Evolutionary conservation across 1,140 invertebrate genomes (phyloP).

Genomic region (Laodelphax striatellus): DNA sequence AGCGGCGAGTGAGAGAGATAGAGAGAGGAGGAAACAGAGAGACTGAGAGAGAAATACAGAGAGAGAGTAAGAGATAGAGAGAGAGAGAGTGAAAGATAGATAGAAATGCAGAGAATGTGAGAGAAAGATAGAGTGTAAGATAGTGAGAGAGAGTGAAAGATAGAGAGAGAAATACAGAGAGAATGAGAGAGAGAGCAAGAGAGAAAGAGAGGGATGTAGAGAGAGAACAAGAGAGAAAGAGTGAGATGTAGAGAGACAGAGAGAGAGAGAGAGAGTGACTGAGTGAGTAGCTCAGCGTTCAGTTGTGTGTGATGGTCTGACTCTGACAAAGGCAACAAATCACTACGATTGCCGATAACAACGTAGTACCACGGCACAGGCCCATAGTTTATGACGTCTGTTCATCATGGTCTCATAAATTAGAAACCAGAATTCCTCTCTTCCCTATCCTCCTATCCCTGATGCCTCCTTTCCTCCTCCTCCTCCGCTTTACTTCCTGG

Average conservation of each 20-base stretch:
- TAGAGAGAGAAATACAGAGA: background rate
- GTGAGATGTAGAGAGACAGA: background rate
- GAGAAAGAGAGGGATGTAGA: background rate
- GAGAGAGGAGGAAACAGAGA: no score
- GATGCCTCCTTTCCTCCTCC: slow-evolving; percentile 27
- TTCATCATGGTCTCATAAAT: slow-evolving; percentile 29
- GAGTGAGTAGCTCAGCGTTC: no score
- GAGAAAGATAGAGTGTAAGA: background rate
- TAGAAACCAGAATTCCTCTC: slow-evolving; percentile 28
- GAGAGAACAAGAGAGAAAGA: background rate
- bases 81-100: background rate
- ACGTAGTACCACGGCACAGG: background rate
- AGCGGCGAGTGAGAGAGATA: no score
- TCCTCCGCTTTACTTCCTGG: slow-evolving; percentile 28
- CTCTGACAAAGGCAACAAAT: slow-evolving; percentile 25
- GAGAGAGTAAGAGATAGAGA: no score
- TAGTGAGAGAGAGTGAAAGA: background rate
- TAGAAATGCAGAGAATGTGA: background rate
- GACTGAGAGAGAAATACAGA: background rate
- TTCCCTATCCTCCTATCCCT: slow-evolving; percentile 27
- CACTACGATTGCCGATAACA: slow-evolving; percentile 21
- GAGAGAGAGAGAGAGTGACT: background rate
- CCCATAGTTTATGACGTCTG: slow-evolving; percentile 28
- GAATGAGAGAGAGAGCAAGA: background rate
- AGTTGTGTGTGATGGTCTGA: slow-evolving; percentile 16